These are phyloP conservation scores for Clamator glandarius DNA, from an alignment of 2,797 vertebrate species.

Conservation along the genomic window DNA sequence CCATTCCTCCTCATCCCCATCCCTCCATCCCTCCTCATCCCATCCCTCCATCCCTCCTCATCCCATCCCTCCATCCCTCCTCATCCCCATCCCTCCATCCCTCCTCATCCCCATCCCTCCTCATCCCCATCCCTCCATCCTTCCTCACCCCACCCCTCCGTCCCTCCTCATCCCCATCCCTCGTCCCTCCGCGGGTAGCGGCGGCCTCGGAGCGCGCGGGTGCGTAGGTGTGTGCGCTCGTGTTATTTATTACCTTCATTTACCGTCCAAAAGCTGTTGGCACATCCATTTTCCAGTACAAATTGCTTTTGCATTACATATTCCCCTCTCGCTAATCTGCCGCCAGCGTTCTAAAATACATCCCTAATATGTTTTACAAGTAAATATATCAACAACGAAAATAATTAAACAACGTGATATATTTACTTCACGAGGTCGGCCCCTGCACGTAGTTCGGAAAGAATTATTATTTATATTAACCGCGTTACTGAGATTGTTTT, in stretches of 20 bases:
- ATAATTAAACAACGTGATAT: conserved; percentile 13
- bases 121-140: not conserved
- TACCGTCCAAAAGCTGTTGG: conserved; percentile 54
- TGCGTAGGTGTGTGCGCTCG: conserved; percentile 1
- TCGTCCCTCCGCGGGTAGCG: not conserved
- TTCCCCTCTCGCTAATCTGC: conserved; percentile 34
- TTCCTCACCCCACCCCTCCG: too few relatives aligned
- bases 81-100: too few relatives aligned
- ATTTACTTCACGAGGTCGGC: not conserved
- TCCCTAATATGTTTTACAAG: conserved; percentile 29
- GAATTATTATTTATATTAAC: not conserved
- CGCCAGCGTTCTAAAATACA: conserved; percentile 32
- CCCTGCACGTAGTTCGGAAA: not conserved
- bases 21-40: too few relatives aligned
- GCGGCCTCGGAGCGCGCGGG: not conserved
- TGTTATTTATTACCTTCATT: conserved; percentile 68
- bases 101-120: not conserved
- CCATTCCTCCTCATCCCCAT: too few relatives aligned
- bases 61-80: too few relatives aligned
- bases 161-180: too few relatives aligned
- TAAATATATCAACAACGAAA: conserved; percentile 41
- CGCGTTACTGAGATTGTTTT: not conserved
- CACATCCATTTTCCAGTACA: conserved; percentile 66
- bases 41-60: too few relatives aligned
- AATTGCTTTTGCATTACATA: conserved; percentile 57